These are phyloP conservation scores for Lapara coniferarum DNA, from an alignment of 2,888 invertebrate genomes.

Conservation along the genomic window DNA sequence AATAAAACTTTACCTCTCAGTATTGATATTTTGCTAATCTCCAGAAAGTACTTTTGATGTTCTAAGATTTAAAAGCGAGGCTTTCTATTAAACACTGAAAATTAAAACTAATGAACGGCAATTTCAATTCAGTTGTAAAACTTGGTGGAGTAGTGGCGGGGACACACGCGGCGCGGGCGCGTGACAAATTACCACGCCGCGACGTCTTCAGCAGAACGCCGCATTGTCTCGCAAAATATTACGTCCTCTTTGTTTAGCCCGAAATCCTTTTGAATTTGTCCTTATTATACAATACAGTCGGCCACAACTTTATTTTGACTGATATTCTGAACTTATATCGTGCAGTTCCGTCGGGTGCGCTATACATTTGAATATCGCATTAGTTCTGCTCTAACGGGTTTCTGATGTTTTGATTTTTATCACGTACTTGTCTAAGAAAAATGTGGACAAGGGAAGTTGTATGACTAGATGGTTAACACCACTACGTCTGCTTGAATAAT, in stretches of 20 bases:
- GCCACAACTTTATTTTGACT: constrained; percentile 18
- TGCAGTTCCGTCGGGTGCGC: background rate
- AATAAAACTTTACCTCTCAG: too few relatives aligned
- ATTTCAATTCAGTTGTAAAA: constrained; percentile 2
- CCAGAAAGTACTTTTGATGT: background rate
- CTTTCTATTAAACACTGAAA: constrained; percentile 15
- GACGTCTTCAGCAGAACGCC: constrained; percentile 34
- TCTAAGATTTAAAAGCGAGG: background rate
- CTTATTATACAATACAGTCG: constrained; percentile 29
- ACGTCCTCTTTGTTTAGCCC: constrained; percentile 43
- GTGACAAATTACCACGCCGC: constrained; percentile 48
- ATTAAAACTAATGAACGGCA: constrained; percentile 36
- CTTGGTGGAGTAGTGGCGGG: constrained; percentile 24
- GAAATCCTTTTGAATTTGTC: constrained; percentile 35
- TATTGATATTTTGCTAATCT: too few relatives aligned
- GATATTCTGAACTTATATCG: constrained; percentile 5
- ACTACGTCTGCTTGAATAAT: too few relatives aligned
- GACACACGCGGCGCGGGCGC: constrained; percentile 33
- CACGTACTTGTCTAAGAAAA: too few relatives aligned
- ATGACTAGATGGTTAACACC: too few relatives aligned
- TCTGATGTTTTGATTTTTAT: too few relatives aligned
- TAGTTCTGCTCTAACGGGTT: too few relatives aligned
- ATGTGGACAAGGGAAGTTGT: too few relatives aligned
- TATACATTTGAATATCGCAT: background rate
- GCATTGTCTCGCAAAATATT: constrained; percentile 52